Evolutionary conservation across 2,888 invertebrate species (phyloP).

Genomic region (Seladonia tumulorum): DNA sequence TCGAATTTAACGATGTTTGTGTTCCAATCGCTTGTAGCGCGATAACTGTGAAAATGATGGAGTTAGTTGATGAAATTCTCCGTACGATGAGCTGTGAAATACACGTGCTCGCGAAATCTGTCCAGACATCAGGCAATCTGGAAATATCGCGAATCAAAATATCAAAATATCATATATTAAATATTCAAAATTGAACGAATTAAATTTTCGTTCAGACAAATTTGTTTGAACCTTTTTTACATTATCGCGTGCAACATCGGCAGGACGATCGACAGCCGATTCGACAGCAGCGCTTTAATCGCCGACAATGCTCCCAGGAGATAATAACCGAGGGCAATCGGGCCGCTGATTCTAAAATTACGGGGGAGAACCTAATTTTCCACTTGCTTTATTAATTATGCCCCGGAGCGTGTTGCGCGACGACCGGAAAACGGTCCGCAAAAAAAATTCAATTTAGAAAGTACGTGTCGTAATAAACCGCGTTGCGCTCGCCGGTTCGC

Average conservation of each 20-base stretch:
- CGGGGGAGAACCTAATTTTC: conserved; percentile 69
- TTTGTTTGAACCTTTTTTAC: not conserved
- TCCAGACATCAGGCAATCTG: not conserved
- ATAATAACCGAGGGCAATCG: conserved; percentile 43
- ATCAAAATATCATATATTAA: not conserved
- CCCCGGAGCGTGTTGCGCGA: conserved; percentile 62
- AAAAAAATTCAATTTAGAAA: conserved; percentile 60
- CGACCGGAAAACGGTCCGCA: conserved; percentile 65
- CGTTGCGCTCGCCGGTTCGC: not conserved
- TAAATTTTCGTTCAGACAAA: not conserved
- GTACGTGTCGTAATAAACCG: conserved; percentile 32
- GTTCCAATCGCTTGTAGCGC: not conserved
- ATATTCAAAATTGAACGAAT: not conserved
- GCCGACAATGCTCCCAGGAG: conserved; percentile 32
- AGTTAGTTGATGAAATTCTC: not conserved
- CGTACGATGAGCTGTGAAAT: not conserved
- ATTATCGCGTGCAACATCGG: not conserved
- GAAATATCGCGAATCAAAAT: not conserved
- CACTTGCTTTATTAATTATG: conserved; percentile 70
- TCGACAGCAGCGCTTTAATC: conserved; percentile 34
- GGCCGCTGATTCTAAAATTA: conserved; percentile 61
- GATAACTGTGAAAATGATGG: not conserved
- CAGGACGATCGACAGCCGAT: not conserved
- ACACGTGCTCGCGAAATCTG: not conserved
- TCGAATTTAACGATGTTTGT: conserved; percentile 1